phyloP scores from a whole-genome alignment of 2,888 invertebrate species.

The Melinopterus prodromus region DNA sequence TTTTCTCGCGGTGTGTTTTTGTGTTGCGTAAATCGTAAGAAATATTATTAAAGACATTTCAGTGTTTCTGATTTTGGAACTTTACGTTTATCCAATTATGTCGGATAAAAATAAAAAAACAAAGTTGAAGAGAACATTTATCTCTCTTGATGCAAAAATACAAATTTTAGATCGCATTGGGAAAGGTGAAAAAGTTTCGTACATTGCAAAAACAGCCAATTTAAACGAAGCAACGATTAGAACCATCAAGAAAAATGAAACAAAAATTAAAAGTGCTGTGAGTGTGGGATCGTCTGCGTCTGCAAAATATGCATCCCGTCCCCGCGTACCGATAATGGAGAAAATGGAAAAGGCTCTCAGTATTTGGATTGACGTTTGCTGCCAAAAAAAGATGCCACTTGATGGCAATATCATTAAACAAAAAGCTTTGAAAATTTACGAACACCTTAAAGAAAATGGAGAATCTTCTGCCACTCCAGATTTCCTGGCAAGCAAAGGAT shows the following conservation, averaged over 20 bases:
- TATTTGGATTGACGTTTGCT: constrained; percentile 43
- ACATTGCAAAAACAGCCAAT: constrained; percentile 38
- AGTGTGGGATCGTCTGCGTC: constrained; percentile 20
- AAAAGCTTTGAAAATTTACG: constrained; percentile 42
- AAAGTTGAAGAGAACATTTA: background rate
- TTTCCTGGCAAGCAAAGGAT: constrained; percentile 37
- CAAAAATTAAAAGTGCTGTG: constrained; percentile 28
- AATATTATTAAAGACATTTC: background rate
- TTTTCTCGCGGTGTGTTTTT: background rate
- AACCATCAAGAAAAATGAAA: constrained; percentile 42
- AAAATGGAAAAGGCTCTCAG: constrained; percentile 45
- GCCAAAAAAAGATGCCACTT: constrained; percentile 40
- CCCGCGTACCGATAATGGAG: constrained; percentile 41
- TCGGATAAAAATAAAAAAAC: background rate
- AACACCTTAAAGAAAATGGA: constrained; percentile 27
- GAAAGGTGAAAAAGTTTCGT: constrained; percentile 34
- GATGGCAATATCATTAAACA: constrained; percentile 40
- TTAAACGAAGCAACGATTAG: constrained; percentile 41
- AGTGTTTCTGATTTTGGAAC: background rate
- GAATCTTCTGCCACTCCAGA: background rate
- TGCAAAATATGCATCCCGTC: constrained; percentile 26
- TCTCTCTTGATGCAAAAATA: background rate
- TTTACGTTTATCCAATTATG: background rate
- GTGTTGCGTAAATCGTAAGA: background rate
- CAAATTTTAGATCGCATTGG: constrained; percentile 4